phyloP scores from a whole-genome alignment of 1,140 invertebrate species.

The Dreissena polymorpha region DNA sequence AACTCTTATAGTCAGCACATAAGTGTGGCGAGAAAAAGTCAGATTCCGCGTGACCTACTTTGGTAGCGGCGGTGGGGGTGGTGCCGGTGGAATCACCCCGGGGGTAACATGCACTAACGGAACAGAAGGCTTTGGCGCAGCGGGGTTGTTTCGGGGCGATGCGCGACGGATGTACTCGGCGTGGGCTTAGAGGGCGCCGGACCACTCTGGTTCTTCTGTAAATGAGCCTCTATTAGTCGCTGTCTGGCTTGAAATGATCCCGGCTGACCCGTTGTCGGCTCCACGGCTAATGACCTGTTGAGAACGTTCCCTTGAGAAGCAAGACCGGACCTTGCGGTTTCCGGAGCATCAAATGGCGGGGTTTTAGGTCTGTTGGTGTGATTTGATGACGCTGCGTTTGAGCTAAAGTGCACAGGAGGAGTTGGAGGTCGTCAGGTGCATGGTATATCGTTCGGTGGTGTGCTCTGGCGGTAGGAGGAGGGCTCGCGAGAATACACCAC shows the following conservation, averaged over 20 bases:
- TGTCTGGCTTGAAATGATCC: conserved; percentile 40
- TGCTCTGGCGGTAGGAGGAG: conserved; percentile 16
- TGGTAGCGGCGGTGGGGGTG: conserved; percentile 39
- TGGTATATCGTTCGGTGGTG: conserved; percentile 38
- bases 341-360: conserved; percentile 30
- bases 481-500: conserved; percentile 34
- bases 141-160: not conserved
- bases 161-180: not conserved
- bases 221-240: conserved; percentile 40
- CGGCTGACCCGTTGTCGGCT: conserved; percentile 28
- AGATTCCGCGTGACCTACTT: not conserved
- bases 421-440: conserved; percentile 20
- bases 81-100: conserved; percentile 36
- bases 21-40: too few relatives aligned
- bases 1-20: too few relatives aligned
- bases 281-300: conserved; percentile 22
- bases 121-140: conserved; percentile 11
- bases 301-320: not conserved
- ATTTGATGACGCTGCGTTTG: conserved; percentile 2
- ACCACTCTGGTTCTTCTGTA: conserved; percentile 20
- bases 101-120: conserved; percentile 31
- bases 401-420: conserved; percentile 29
- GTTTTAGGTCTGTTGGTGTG: conserved; percentile 1
- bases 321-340: conserved; percentile 14
- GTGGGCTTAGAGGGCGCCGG: not conserved